These are phyloP conservation scores for Alces alces DNA, from an alignment of 2,113 vertebrate species.

Conservation along the genomic window DNA sequence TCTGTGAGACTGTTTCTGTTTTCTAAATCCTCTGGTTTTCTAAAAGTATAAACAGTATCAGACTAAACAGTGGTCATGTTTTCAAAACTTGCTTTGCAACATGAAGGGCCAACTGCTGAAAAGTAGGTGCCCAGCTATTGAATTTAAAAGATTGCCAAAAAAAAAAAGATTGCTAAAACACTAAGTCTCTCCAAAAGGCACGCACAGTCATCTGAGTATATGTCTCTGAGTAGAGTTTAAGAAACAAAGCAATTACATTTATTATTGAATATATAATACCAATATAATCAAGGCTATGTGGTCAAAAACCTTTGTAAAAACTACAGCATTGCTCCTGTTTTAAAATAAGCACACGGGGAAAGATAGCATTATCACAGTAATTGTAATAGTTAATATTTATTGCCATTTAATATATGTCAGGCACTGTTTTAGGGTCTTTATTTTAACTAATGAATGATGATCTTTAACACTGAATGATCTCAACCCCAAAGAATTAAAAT, in stretches of 20 bases:
- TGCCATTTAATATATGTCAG: background rate
- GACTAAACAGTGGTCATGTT: conserved; percentile 2
- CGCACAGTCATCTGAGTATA: background rate
- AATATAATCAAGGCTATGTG: background rate
- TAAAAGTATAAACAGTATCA: background rate
- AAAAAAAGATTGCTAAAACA: background rate
- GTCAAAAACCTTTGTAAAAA: conserved; percentile 1
- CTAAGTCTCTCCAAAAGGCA: background rate
- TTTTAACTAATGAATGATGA: conserved; percentile 8
- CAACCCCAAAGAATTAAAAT: background rate
- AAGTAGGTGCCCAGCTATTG: background rate
- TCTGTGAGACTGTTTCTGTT: background rate
- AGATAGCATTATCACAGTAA: background rate
- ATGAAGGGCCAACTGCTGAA: background rate
- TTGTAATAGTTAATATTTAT: background rate
- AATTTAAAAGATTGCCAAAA: conserved; percentile 37
- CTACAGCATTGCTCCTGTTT: background rate
- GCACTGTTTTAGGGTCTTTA: background rate
- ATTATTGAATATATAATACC: background rate
- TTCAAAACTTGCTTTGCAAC: conserved; percentile 27
- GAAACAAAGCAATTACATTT: background rate
- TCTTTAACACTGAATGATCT: background rate
- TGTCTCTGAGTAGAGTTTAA: background rate
- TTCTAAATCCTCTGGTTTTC: background rate
- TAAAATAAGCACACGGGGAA: background rate